Conservation (phyloP, 1,140 invertebrate genomes). For the Meloidogyne chitwoodi region DNA sequence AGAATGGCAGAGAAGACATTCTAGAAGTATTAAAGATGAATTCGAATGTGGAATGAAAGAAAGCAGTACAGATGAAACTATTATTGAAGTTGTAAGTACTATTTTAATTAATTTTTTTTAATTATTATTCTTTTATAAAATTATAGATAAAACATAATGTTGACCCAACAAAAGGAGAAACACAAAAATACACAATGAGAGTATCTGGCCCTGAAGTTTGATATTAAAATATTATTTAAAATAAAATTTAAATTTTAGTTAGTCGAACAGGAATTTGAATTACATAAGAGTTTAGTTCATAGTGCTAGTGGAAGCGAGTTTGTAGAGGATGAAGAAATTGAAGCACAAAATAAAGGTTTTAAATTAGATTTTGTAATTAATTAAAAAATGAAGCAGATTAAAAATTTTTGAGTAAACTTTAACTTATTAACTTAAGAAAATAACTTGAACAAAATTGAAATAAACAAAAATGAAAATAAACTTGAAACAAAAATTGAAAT, state of each 20-base stretch:
- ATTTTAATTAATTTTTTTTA: neutral
- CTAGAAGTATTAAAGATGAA: neutral
- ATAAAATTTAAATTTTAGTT: constrained; percentile 1
- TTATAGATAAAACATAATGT: neutral
- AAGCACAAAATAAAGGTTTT: neutral
- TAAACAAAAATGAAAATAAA: neutral
- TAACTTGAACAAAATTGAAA: neutral
- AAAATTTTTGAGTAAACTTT: no score
- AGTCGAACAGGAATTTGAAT: constrained; percentile 54
- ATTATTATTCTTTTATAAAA: neutral
- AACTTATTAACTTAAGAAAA: no score
- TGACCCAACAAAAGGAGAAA: constrained; percentile 47
- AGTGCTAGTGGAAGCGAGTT: constrained; percentile 3
- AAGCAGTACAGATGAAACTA: constrained; percentile 50
- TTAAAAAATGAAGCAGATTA: neutral
- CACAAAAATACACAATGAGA: constrained; percentile 56
- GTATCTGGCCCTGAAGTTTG: constrained; percentile 51
- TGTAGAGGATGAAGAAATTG: constrained; percentile 37
- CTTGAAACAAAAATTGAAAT: neutral
- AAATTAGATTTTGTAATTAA: neutral
- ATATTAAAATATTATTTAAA: neutral
- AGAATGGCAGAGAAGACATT: constrained; percentile 33
- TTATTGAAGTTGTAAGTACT: constrained; percentile 52
- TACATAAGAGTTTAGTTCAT: constrained; percentile 48
- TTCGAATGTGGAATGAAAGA: constrained; percentile 24